A percentile compares a stretch with the other conserved stretches of the same genome.
Conservation (phyloP, 2,888 invertebrate genomes). For the Hemistola chrysoprasaria region DNA sequence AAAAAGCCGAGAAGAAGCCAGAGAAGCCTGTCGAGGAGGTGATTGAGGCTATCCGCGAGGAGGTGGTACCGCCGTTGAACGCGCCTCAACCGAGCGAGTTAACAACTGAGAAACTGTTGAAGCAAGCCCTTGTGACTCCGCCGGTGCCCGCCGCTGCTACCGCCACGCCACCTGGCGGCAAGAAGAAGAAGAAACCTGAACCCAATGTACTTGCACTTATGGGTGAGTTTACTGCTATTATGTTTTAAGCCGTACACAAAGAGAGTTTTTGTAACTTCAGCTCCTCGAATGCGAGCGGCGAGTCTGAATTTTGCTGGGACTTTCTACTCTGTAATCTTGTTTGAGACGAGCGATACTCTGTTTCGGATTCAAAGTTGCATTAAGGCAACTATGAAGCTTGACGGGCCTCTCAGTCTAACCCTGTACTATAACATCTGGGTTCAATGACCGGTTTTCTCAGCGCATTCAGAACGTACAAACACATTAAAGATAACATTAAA, state of each 20-base stretch:
- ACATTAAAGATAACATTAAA: too few species aligned
- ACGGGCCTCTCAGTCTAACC: too few species aligned
- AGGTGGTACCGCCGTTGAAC: slow-evolving; percentile 65
- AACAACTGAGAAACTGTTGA: slow-evolving; percentile 69
- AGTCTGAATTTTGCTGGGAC: too few species aligned
- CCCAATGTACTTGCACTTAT: slow-evolving; percentile 66
- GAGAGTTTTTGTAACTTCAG: too few species aligned
- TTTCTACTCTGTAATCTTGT: too few species aligned
- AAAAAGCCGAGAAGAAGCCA: slow-evolving; percentile 61
- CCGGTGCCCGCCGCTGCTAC: slow-evolving; percentile 33
- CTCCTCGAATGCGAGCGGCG: too few species aligned
- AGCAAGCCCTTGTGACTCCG: slow-evolving; percentile 52
- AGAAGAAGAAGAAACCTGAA: slow-evolving; percentile 70
- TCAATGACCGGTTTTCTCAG: too few species aligned
- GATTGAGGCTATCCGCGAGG: slow-evolving; percentile 44
- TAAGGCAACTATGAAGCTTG: too few species aligned
- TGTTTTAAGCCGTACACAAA: neutral
- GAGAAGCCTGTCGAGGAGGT: slow-evolving; percentile 38
- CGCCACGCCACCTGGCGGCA: slow-evolving; percentile 53
- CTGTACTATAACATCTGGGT: too few species aligned
- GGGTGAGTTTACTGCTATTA: slow-evolving; percentile 46
- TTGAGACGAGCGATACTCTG: too few species aligned
- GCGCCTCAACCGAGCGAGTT: slow-evolving; percentile 69
- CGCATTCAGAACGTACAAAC: too few species aligned
- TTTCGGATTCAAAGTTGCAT: too few species aligned